Percentiles rank a stretch among this genome's conserved stretches.
Conservation (phyloP, 2,888 invertebrate genomes). For the Phlogophora meticulosa region DNA sequence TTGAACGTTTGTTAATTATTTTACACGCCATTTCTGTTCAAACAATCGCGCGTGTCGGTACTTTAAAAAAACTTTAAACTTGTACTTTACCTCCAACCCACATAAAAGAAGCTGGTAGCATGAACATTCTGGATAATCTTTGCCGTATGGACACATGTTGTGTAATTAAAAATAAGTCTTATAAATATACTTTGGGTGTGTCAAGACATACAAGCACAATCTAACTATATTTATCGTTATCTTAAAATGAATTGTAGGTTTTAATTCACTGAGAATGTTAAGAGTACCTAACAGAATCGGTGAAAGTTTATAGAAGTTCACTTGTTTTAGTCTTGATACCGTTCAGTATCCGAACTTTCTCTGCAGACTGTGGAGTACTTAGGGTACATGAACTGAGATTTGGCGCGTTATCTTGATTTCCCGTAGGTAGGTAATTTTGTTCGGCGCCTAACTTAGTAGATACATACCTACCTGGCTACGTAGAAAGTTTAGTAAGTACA, state of each 20-base stretch:
- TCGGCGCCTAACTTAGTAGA: not conserved
- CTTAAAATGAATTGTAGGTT: slow-evolving; percentile 2
- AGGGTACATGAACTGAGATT: slow-evolving; percentile 24
- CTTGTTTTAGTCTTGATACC: slow-evolving; percentile 42
- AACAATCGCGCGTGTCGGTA: slow-evolving; percentile 6
- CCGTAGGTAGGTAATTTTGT: not conserved
- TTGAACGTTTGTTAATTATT: not conserved
- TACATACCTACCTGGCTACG: slow-evolving; percentile 21
- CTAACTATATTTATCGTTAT: not conserved
- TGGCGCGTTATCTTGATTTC: slow-evolving; percentile 45
- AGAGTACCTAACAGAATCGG: slow-evolving; percentile 37
- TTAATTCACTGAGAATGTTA: not conserved
- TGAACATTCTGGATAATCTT: slow-evolving; percentile 36
- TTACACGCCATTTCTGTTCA: not conserved
- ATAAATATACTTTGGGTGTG: slow-evolving; percentile 42
- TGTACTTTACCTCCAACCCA: not conserved
- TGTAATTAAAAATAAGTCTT: slow-evolving; percentile 25
- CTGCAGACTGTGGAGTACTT: slow-evolving; percentile 38
- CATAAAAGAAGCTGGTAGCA: not conserved
- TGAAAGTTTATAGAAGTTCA: slow-evolving; percentile 54
- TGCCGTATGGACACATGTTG: slow-evolving; percentile 22
- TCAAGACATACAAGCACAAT: slow-evolving; percentile 23
- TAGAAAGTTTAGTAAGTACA: slow-evolving; percentile 11
- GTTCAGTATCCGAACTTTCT: slow-evolving; percentile 54
- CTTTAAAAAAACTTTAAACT: slow-evolving; percentile 26